phyloP scores from a whole-genome alignment of 2,888 invertebrate species.

The Dryocosmus kuriphilus region DNA sequence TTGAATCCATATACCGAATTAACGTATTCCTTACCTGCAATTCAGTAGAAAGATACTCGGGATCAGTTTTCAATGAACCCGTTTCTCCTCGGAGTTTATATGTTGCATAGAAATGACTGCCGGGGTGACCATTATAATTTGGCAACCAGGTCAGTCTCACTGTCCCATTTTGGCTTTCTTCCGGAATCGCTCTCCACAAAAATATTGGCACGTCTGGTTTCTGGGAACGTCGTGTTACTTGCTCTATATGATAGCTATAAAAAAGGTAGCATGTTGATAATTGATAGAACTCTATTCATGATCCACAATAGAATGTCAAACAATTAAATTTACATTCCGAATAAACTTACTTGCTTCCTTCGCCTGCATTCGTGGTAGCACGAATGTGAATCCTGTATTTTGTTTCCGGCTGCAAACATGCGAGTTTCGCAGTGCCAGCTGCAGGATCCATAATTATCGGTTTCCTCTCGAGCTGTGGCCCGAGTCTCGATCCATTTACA shows the following conservation, averaged over 20 bases:
- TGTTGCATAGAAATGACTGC: conserved; percentile 94
- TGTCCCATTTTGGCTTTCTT: conserved; percentile 85
- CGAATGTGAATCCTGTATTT: conserved; percentile 92
- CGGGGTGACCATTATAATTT: conserved; percentile 88
- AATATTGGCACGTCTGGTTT: conserved; percentile 86
- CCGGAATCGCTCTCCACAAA: conserved; percentile 83
- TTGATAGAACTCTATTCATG: neutral
- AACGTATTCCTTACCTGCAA: conserved; percentile 63
- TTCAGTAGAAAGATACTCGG: conserved; percentile 79
- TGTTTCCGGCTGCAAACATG: conserved; percentile 89
- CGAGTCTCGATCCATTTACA: conserved; percentile 82
- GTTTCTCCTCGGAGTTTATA: conserved; percentile 88
- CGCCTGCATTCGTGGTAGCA: conserved; percentile 93
- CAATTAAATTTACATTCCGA: neutral
- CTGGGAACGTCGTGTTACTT: conserved; percentile 83
- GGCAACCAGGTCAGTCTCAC: conserved; percentile 91
- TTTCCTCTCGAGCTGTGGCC: conserved; percentile 84
- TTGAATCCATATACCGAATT: neutral
- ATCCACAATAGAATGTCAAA: neutral
- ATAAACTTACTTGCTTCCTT: conserved; percentile 84
- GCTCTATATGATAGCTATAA: conserved; percentile 87
- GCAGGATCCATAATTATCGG: conserved; percentile 89
- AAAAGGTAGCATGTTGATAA: conserved; percentile 19
- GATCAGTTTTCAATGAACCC: conserved; percentile 82
- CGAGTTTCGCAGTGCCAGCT: conserved; percentile 88